These are phyloP conservation scores for Drosophila navojoa DNA, from an alignment of 1,140 invertebrate genomes.

Conservation along the genomic window DNA sequence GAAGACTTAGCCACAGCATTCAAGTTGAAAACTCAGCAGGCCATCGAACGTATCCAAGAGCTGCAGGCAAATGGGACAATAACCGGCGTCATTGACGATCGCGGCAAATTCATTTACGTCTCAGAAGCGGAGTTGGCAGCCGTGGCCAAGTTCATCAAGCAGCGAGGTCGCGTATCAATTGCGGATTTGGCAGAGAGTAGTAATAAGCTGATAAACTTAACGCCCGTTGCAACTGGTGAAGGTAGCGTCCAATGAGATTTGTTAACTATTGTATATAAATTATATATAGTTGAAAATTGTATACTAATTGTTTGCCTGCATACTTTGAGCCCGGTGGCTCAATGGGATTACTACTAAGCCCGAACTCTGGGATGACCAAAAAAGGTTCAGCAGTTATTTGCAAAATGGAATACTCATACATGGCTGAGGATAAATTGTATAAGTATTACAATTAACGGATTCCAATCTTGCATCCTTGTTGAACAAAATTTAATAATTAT, in stretches of 20 bases:
- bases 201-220: slow-evolving; percentile 95
- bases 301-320: slow-evolving; percentile 24
- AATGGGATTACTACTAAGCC: too few relatives aligned
- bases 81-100: slow-evolving; percentile 98
- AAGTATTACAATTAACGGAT: too few relatives aligned
- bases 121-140: slow-evolving; percentile 94
- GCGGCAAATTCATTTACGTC: slow-evolving; percentile 99
- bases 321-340: too few relatives aligned
- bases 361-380: neutral
- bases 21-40: slow-evolving; percentile 95
- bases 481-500: too few relatives aligned
- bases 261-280: slow-evolving; percentile 44
- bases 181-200: slow-evolving; percentile 96
- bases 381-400: neutral
- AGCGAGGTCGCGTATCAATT: slow-evolving; percentile 97
- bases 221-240: slow-evolving; percentile 84
- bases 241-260: slow-evolving; percentile 49
- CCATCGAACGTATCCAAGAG: slow-evolving; percentile 93
- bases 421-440: too few relatives aligned
- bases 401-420: too few relatives aligned
- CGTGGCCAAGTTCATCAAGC: slow-evolving; percentile 98
- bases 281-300: slow-evolving; percentile 34
- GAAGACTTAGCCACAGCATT: slow-evolving; percentile 97
- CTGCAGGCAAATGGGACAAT: slow-evolving; percentile 92
- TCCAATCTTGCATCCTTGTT: too few relatives aligned